Evolutionary conservation across 2,888 invertebrate species (phyloP).

Genomic region (Lingula anatina): DNA sequence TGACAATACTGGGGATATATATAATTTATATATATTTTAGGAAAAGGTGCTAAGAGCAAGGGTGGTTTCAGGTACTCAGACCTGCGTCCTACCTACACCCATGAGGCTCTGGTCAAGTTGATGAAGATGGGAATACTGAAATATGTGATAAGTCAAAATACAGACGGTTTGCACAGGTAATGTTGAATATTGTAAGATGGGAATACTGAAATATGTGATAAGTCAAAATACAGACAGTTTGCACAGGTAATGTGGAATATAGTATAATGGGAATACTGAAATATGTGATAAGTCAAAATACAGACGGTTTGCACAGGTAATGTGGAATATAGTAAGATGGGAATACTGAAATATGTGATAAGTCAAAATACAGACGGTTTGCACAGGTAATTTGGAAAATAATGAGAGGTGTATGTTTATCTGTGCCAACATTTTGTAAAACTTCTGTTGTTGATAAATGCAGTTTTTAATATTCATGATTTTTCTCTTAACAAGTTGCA

Average conservation of each 20-base stretch:
- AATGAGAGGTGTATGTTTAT: slow-evolving; percentile 14
- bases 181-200: too few species aligned
- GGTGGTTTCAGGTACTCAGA: slow-evolving; percentile 1
- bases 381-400: too few species aligned
- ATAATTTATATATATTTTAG: slow-evolving; percentile 6
- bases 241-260: too few species aligned
- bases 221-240: slow-evolving; percentile 39
- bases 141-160: too few species aligned
- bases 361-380: slow-evolving; percentile 42
- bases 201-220: too few species aligned
- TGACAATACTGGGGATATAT: neutral
- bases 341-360: too few species aligned
- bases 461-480: too few species aligned
- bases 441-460: too few species aligned
- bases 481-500: too few species aligned
- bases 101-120: slow-evolving; percentile 33
- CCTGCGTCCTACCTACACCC: slow-evolving; percentile 34
- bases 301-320: slow-evolving; percentile 39
- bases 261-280: slow-evolving; percentile 29
- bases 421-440: neutral
- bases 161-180: slow-evolving; percentile 39
- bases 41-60: slow-evolving; percentile 1
- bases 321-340: too few species aligned
- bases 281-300: slow-evolving; percentile 37
- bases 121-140: slow-evolving; percentile 27